Evolutionary conservation across 2,888 invertebrate species (phyloP).

Genomic region (Hyposoter didymator): DNA sequence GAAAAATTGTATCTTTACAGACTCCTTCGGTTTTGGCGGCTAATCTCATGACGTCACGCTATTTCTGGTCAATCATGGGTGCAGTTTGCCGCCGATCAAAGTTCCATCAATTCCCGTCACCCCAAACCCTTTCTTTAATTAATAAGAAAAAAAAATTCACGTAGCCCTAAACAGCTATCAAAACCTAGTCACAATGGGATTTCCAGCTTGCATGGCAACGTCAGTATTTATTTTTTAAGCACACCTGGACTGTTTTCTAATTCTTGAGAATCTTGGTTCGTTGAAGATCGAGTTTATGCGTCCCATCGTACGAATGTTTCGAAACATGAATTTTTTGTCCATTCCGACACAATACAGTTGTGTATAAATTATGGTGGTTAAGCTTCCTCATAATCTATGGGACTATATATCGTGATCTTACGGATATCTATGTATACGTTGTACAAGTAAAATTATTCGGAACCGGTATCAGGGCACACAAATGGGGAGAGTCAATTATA

Average conservation of each 20-base stretch:
- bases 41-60: constrained; percentile 9
- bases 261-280: background rate
- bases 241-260: background rate
- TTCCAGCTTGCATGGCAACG: background rate
- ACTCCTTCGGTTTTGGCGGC: constrained; percentile 22
- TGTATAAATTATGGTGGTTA: constrained; percentile 6
- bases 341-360: background rate
- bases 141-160: background rate
- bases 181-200: background rate
- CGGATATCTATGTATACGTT: constrained; percentile 17
- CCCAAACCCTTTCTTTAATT: background rate
- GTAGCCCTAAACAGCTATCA: background rate
- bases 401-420: constrained; percentile 10
- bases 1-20: constrained; percentile 24
- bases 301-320: background rate
- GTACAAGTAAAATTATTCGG: constrained; percentile 44
- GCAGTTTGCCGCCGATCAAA: constrained; percentile 9
- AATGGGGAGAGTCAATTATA: constrained; percentile 57
- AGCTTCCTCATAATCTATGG: constrained; percentile 24
- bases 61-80: constrained; percentile 19
- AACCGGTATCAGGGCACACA: constrained; percentile 49
- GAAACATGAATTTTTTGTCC: background rate
- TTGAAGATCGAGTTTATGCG: background rate
- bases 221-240: background rate
- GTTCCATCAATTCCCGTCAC: constrained; percentile 1